Evolutionary conservation across 2,888 invertebrate species (phyloP).

Genomic region (Drosophila kambysellisi): DNA sequence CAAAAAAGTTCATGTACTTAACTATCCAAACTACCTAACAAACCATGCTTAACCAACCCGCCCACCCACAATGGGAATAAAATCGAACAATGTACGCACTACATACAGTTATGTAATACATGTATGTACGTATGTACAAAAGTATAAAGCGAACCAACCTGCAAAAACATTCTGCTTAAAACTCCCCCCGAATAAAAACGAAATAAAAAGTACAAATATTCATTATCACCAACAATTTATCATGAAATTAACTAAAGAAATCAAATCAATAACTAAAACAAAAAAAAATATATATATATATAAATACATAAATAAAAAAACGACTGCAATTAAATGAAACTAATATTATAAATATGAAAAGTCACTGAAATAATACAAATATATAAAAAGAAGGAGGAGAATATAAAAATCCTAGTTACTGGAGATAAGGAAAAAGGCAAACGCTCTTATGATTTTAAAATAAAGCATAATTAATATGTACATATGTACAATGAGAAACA

Average conservation of each 20-base stretch:
- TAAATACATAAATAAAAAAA: constrained; percentile 29
- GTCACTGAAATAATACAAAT: constrained; percentile 20
- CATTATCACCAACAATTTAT: constrained; percentile 51
- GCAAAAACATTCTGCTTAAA: constrained; percentile 71
- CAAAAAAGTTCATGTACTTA: constrained; percentile 14
- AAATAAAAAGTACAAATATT: constrained; percentile 83
- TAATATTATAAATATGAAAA: constrained; percentile 27
- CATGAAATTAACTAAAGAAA: constrained; percentile 38
- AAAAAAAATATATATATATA: constrained; percentile 11
- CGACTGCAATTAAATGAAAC: constrained; percentile 62
- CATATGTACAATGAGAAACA: constrained; percentile 10
- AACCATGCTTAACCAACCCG: constrained; percentile 28
- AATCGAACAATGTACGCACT: constrained; percentile 2
- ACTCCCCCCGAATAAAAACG: constrained; percentile 78
- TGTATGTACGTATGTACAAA: background rate
- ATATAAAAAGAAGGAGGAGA: constrained; percentile 8
- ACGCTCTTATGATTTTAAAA: constrained; percentile 78
- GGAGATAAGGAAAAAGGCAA: constrained; percentile 50
- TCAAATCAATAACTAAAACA: constrained; percentile 19
- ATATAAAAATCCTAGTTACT: constrained; percentile 17
- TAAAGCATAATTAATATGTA: constrained; percentile 41
- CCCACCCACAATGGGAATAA: constrained; percentile 22
- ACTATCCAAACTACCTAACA: constrained; percentile 30
- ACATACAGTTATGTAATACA: constrained; percentile 3
- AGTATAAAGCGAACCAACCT: constrained; percentile 48